These are phyloP conservation scores for Ptychadena robeensis DNA, from an alignment of 2,797 vertebrate genomes.

Conservation along the genomic window DNA sequence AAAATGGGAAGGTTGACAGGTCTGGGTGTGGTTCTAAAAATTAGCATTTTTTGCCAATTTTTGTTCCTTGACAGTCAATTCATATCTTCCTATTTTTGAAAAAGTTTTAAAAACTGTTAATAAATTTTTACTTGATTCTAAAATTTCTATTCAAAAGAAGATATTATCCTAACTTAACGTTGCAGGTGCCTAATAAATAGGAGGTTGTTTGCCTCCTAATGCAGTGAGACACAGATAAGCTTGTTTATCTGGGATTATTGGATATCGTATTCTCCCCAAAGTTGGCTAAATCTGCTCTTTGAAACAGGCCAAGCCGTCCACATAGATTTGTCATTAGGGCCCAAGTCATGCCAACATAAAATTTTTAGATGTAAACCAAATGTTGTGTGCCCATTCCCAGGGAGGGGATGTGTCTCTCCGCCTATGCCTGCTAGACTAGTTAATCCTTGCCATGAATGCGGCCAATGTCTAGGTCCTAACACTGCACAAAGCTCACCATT, in stretches of 20 bases:
- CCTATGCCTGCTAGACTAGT: conserved; percentile 64
- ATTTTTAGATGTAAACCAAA: conserved; percentile 64
- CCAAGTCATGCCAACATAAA: conserved; percentile 56
- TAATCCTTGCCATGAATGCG: conserved; percentile 69
- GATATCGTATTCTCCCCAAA: conserved; percentile 13
- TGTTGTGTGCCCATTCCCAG: conserved; percentile 66
- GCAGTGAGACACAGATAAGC: conserved; percentile 9
- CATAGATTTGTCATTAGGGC: conserved; percentile 3
- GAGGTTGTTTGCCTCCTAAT: conserved; percentile 1
- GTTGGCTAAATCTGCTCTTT: neutral
- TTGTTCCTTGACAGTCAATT: neutral
- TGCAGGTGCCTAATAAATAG: conserved; percentile 4
- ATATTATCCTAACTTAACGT: neutral
- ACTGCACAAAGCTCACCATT: conserved; percentile 68
- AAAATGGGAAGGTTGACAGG: no score
- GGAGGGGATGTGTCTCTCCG: conserved; percentile 63
- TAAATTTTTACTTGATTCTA: neutral
- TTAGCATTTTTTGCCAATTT: neutral
- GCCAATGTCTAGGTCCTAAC: conserved; percentile 70
- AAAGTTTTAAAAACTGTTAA: neutral
- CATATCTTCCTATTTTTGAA: neutral
- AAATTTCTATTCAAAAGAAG: neutral
- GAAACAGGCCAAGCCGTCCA: neutral
- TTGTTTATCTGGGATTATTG: conserved; percentile 25
- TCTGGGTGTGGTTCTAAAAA: no score